Evolutionary conservation across 2,797 vertebrate genomes (phyloP).

Genomic region (Bryconaethiops microstoma): DNA sequence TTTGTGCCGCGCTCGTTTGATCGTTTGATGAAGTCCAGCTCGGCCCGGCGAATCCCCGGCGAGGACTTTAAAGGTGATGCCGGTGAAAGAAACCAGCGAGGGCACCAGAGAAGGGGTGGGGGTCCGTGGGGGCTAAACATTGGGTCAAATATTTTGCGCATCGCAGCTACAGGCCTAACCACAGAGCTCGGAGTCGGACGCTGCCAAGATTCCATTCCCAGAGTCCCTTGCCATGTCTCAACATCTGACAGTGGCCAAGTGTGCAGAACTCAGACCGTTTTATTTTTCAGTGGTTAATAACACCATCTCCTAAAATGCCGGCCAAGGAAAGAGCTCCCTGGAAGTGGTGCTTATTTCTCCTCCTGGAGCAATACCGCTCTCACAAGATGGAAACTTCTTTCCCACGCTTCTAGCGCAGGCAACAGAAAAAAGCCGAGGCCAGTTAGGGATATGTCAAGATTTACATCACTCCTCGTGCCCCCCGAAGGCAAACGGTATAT

Average conservation of each 20-base stretch:
- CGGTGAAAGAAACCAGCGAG: slow-evolving; percentile 8
- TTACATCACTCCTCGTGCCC: slow-evolving; percentile 48
- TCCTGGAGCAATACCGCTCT: slow-evolving; percentile 60
- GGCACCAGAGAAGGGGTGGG: slow-evolving; percentile 39
- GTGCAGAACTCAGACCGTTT: slow-evolving; percentile 59
- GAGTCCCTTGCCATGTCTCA: slow-evolving; percentile 64
- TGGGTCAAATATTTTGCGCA: slow-evolving; percentile 56
- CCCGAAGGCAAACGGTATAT: slow-evolving; percentile 25
- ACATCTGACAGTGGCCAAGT: slow-evolving; percentile 62
- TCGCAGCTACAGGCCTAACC: slow-evolving; percentile 58
- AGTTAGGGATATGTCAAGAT: slow-evolving; percentile 53
- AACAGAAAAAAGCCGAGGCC: slow-evolving; percentile 36
- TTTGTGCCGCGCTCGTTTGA: not conserved
- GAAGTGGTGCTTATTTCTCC: slow-evolving; percentile 60
- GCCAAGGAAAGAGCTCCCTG: slow-evolving; percentile 63
- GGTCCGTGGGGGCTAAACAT: slow-evolving; percentile 41
- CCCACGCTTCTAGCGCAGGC: slow-evolving; percentile 55
- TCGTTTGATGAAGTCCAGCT: not conserved
- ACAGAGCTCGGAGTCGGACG: slow-evolving; percentile 54
- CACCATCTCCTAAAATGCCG: slow-evolving; percentile 56
- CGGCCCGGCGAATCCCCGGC: not conserved
- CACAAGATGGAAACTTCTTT: slow-evolving; percentile 62
- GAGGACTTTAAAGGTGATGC: not conserved
- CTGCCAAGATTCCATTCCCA: slow-evolving; percentile 66
- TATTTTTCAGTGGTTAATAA: slow-evolving; percentile 68